phyloP scores from a whole-genome alignment of 2,113 vertebrate genomes.

The Xerus inauris region DNA sequence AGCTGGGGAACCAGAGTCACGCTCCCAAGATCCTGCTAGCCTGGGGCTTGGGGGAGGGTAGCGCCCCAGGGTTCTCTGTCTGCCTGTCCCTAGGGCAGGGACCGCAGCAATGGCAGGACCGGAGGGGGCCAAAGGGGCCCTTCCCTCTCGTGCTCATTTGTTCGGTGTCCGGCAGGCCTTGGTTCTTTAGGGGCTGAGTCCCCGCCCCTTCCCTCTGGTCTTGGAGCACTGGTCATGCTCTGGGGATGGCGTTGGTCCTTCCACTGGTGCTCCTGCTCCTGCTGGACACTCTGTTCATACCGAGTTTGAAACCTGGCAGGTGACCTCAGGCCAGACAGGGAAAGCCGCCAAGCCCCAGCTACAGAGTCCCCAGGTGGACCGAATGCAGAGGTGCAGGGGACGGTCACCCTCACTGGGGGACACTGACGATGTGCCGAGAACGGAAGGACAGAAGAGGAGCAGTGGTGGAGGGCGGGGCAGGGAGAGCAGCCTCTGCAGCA shows the following conservation, averaged over 20 bases:
- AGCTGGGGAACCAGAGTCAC: background rate
- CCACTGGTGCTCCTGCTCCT: too few species aligned
- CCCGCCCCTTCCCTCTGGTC: background rate
- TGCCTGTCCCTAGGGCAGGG: background rate
- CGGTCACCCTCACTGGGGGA: background rate
- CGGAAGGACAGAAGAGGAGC: background rate
- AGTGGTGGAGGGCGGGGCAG: rapidly evolving
- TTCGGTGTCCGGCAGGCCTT: background rate
- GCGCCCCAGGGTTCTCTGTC: background rate
- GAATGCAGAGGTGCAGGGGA: rapidly evolving
- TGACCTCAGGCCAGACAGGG: background rate
- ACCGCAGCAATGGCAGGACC: background rate
- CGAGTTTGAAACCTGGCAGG: background rate
- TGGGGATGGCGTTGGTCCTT: background rate
- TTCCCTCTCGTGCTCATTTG: background rate
- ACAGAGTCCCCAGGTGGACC: background rate
- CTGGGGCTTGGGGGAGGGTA: rapidly evolving
- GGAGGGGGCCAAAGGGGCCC: background rate
- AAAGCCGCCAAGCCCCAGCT: background rate
- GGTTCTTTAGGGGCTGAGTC: background rate
- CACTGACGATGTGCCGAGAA: background rate
- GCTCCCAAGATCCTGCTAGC: background rate
- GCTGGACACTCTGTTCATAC: background rate
- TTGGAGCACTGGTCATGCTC: background rate
- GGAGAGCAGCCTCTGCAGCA: background rate